Evolutionary conservation across 2,797 vertebrate genomes (phyloP), one percentile per base, ranked within the genome.

Genomic region (Chaetophractus vellerosus): DNA sequence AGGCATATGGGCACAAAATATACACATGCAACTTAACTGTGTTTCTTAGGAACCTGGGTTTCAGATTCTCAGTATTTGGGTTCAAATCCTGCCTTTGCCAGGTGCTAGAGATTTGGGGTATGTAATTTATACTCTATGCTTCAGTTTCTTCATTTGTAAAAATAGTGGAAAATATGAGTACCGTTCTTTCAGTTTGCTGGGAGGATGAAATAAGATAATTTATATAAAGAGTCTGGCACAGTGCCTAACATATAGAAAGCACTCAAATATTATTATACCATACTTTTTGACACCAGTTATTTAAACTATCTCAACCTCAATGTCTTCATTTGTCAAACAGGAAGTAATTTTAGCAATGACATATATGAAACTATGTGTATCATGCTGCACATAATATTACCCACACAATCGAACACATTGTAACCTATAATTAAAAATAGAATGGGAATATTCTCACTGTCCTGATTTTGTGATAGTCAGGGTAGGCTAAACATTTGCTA

Each of bases 81-180:
- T 64, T 88, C 78, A 82, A 33, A 63, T 59, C 38, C 57, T 96
- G 48, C 63, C 36, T 94, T 88, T 95, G 31, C 9, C 33, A 90
- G 81, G 18, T 48, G n/a, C 12, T 45, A 88, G 59, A 91, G 9
- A 59, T 23, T 31, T 50, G 2, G 24, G 9, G 3, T 24, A 82
- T 9, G 36, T 52, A 75, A 69, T 87, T 66, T 19, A n/a, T 9
- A 74, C 3, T 94, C 63, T 57, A 19, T 63, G 72, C 23, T 24
- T 74, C 21, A 21, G 45, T 86, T 61, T 88, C n/a, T 74, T 89
- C 55, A 38, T 33, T 81, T 79, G 55, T 19, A 50, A 95, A 90
- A 90, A 68, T 12, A 61, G 9, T 38, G 6, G 45, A 59, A 74
- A 74, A 64, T 86, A 64, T 61, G 69, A 75, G 45, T 64, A 36